Conservation (phyloP, 2,888 invertebrate species). For the Mythimna albipuncta region DNA sequence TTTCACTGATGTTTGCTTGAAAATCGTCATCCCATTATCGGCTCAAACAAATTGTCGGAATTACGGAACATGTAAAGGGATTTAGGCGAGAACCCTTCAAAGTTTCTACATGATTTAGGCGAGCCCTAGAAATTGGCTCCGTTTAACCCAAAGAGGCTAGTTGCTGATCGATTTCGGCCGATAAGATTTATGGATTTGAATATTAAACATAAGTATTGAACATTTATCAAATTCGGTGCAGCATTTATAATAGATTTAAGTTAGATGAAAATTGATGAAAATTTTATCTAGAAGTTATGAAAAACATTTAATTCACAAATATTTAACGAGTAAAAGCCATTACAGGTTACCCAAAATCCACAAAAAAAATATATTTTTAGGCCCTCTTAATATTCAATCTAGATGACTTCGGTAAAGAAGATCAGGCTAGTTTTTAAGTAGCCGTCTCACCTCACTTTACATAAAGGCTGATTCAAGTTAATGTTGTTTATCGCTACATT, state of each 20-base stretch:
- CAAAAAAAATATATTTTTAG: conserved; percentile 9
- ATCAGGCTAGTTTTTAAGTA: conserved; percentile 19
- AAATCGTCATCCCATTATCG: conserved; percentile 54
- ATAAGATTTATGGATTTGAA: conserved; percentile 1
- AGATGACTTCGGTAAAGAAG: conserved; percentile 11
- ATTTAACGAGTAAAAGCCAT: not conserved
- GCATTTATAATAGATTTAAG: not conserved
- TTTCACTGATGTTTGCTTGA: conserved; percentile 38
- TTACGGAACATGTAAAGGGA: conserved; percentile 52
- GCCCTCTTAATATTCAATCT: conserved; percentile 13
- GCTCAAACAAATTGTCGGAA: conserved; percentile 56
- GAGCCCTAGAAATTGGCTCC: conserved; percentile 28
- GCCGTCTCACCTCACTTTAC: conserved; percentile 19
- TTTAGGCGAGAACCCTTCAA: conserved; percentile 45
- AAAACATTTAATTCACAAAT: conserved; percentile 3
- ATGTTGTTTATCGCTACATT: conserved; percentile 37
- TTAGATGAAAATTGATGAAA: not conserved
- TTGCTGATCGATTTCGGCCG: conserved; percentile 9
- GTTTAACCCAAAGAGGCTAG: conserved; percentile 13
- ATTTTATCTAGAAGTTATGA: not conserved
- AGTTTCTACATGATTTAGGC: conserved; percentile 45
- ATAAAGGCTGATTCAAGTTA: conserved; percentile 31
- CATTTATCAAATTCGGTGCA: too few species aligned
- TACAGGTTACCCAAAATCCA: not conserved
- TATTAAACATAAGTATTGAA: not conserved